Evolutionary conservation across 2,113 vertebrate genomes (phyloP).

Genomic region (Brachypodius melanocephalos): DNA sequence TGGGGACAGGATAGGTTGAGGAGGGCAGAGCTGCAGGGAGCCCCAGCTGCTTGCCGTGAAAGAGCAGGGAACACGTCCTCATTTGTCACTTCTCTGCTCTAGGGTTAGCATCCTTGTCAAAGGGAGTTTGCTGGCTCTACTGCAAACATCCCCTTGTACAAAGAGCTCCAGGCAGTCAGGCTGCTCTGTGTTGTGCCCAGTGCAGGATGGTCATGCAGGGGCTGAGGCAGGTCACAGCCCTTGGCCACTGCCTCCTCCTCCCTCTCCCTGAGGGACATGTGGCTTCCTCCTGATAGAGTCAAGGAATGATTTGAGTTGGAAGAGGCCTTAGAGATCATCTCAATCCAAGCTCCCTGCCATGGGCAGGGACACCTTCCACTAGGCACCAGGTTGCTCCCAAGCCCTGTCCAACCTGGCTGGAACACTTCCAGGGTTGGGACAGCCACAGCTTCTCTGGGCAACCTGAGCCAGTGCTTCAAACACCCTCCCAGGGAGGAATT

Average conservation of each 20-base stretch:
- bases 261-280: not conserved
- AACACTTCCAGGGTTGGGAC: not conserved
- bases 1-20: fast-evolving
- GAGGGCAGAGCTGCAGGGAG: not conserved
- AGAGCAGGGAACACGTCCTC: not conserved
- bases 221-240: not conserved
- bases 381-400: not conserved
- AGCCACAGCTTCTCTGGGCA: not conserved
- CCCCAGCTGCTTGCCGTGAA: not conserved
- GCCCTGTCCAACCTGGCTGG: not conserved
- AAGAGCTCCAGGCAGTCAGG: not conserved
- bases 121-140: fast-evolving
- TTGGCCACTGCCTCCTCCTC: not conserved
- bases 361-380: not conserved
- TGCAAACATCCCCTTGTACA: not conserved
- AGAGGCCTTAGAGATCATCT: not conserved
- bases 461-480: not conserved
- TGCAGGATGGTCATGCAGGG: not conserved
- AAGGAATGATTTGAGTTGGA: not conserved
- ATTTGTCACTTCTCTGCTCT: not conserved
- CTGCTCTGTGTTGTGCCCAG: not conserved
- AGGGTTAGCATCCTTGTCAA: not conserved
- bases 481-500: not conserved
- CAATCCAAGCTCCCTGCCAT: not conserved
- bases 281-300: not conserved